Evolutionary conservation across 2,888 invertebrate genomes (phyloP).

Genomic region (Isotomurus palustris): DNA sequence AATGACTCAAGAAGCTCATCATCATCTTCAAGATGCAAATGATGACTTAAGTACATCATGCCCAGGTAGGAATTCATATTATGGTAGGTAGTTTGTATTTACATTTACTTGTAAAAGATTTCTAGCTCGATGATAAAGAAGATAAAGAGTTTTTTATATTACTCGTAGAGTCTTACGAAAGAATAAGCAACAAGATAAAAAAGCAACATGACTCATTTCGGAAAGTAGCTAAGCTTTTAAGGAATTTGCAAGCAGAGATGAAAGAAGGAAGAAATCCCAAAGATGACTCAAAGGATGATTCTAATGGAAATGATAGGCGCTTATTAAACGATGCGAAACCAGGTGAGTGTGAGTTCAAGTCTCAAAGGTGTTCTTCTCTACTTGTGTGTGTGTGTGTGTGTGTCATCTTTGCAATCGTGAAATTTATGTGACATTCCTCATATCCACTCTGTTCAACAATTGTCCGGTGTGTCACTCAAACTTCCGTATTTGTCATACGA

Average conservation of each 20-base stretch:
- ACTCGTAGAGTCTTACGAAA: no score
- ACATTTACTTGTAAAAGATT: no score
- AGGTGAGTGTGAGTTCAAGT: not conserved
- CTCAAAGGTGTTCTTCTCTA: not conserved
- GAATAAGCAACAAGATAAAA: slow-evolving; percentile 1
- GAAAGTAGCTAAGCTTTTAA: not conserved
- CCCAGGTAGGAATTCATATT: not conserved
- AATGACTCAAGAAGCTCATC: not conserved
- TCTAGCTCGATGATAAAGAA: no score
- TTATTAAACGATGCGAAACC: not conserved
- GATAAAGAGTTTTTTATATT: no score
- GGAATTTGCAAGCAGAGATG: not conserved
- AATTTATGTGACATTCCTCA: not conserved
- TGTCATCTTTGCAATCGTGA: not conserved
- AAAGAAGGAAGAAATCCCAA: not conserved
- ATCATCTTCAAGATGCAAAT: not conserved
- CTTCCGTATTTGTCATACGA: no score
- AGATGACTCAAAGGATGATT: not conserved
- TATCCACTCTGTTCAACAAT: no score
- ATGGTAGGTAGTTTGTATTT: no score
- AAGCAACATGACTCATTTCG: slow-evolving; percentile 2
- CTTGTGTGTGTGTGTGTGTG: not conserved
- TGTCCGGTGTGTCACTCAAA: no score
- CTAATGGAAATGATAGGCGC: not conserved
- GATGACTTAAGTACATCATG: not conserved